Conservation (phyloP, 2,113 vertebrate genomes). For the Ranitomeya imitator region DNA sequence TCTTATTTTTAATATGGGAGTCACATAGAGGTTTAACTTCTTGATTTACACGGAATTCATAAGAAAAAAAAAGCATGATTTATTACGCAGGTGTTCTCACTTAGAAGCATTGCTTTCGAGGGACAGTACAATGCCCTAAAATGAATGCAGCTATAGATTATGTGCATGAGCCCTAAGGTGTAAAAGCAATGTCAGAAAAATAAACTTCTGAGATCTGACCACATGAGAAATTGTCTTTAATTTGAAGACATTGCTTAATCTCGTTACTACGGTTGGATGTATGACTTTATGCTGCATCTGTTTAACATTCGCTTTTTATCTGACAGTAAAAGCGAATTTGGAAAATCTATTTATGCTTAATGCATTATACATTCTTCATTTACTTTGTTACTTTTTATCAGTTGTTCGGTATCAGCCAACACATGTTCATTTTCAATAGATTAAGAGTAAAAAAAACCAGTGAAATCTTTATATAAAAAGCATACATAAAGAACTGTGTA, state of each 20-base stretch:
- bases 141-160: not conserved
- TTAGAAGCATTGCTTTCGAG: too few relatives aligned
- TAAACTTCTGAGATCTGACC: not conserved
- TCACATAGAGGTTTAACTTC: not conserved
- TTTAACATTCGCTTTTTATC: slow-evolving; percentile 36
- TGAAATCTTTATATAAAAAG: not conserved
- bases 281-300: slow-evolving; percentile 25
- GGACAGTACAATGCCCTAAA: too few relatives aligned
- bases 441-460: not conserved
- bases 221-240: not conserved
- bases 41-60: not conserved
- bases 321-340: slow-evolving; percentile 37
- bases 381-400: slow-evolving; percentile 45
- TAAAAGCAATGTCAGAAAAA: not conserved
- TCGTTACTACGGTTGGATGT: not conserved
- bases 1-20: not conserved
- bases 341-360: slow-evolving; percentile 34
- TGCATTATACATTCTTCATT: slow-evolving; percentile 48
- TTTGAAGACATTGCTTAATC: not conserved
- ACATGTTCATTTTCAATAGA: slow-evolving; percentile 48
- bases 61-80: not conserved
- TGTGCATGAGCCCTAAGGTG: not conserved
- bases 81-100: not conserved
- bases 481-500: not conserved
- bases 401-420: slow-evolving; percentile 16